Conservation (phyloP, 2,888 invertebrate genomes). For the Hemicrepidius hirtus region DNA sequence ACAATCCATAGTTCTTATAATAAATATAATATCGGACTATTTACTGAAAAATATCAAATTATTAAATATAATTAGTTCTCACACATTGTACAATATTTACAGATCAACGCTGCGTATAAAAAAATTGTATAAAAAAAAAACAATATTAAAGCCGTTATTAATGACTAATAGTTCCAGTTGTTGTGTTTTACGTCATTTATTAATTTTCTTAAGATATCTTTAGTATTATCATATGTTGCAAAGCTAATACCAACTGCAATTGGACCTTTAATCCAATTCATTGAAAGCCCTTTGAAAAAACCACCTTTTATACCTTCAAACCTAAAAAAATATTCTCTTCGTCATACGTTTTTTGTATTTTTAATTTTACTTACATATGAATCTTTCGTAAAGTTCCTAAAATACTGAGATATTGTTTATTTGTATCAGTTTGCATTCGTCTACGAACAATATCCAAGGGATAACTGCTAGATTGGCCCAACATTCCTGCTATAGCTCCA, state of each 20-base stretch:
- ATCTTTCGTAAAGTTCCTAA: conserved; percentile 80
- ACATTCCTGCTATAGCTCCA: conserved; percentile 93
- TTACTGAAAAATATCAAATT: conserved; percentile 49
- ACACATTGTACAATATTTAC: conserved; percentile 48
- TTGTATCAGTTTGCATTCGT: conserved; percentile 77
- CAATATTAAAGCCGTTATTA: conserved; percentile 39
- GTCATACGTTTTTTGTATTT: no score
- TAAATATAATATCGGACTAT: conserved; percentile 45
- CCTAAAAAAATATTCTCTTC: conserved; percentile 73
- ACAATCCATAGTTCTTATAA: conserved; percentile 55
- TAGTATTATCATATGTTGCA: conserved; percentile 91
- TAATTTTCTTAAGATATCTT: conserved; percentile 74
- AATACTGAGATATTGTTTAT: conserved; percentile 79
- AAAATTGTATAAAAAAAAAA: conserved; percentile 55
- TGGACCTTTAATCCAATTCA: conserved; percentile 99
- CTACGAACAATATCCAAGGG: conserved; percentile 93
- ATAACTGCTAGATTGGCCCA: conserved; percentile 97
- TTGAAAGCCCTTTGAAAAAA: conserved; percentile 98
- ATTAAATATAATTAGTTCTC: conserved; percentile 37
- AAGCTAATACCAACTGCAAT: conserved; percentile 96
- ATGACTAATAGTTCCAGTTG: conserved; percentile 49
- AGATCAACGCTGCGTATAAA: conserved; percentile 41
- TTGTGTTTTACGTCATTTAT: conserved; percentile 59
- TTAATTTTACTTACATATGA: conserved; percentile 77
- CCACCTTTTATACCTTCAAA: conserved; percentile 92